phyloP scores from a whole-genome alignment of 2,888 invertebrate species.

The Megamerina dolium region DNA sequence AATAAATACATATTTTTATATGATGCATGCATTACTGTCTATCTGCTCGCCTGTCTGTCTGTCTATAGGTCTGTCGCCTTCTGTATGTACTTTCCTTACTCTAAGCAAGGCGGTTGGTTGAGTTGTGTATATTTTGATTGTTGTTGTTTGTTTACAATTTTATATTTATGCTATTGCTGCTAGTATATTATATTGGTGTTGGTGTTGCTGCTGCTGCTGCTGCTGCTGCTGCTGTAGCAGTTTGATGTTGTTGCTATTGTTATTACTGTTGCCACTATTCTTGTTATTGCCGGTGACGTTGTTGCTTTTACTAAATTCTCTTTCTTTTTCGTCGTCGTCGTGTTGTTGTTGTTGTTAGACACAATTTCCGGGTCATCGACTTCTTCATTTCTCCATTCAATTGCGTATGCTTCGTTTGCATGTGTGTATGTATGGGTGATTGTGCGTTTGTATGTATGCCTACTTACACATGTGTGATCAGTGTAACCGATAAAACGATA shows the following conservation, averaged over 20 bases:
- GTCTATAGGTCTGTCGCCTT: slow-evolving; percentile 8
- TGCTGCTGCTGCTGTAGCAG: slow-evolving; percentile 3
- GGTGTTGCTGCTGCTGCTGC: slow-evolving; percentile 3
- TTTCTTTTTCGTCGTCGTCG: not conserved
- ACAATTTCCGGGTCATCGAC: slow-evolving; percentile 51
- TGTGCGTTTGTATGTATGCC: slow-evolving; percentile 22
- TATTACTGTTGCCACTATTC: slow-evolving; percentile 6
- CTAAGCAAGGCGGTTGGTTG: too few species aligned
- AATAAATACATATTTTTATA: too few species aligned
- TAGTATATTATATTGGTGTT: too few species aligned
- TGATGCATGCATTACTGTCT: not conserved
- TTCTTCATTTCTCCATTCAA: slow-evolving; percentile 36
- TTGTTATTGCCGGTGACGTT: slow-evolving; percentile 31
- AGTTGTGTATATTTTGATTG: too few species aligned
- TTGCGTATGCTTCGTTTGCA: slow-evolving; percentile 40
- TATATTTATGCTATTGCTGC: too few species aligned
- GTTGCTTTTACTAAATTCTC: too few species aligned
- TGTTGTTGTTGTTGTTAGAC: slow-evolving; percentile 29
- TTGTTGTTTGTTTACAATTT: too few species aligned
- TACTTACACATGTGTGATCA: slow-evolving; percentile 37
- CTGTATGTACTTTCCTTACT: too few species aligned
- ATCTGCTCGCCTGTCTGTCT: slow-evolving; percentile 5
- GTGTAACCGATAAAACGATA: slow-evolving; percentile 21
- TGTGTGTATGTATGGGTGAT: not conserved
- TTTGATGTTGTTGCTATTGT: too few species aligned